Conservation (phyloP, 2,888 invertebrate species). For the Ditylenchus weischeri region DNA sequence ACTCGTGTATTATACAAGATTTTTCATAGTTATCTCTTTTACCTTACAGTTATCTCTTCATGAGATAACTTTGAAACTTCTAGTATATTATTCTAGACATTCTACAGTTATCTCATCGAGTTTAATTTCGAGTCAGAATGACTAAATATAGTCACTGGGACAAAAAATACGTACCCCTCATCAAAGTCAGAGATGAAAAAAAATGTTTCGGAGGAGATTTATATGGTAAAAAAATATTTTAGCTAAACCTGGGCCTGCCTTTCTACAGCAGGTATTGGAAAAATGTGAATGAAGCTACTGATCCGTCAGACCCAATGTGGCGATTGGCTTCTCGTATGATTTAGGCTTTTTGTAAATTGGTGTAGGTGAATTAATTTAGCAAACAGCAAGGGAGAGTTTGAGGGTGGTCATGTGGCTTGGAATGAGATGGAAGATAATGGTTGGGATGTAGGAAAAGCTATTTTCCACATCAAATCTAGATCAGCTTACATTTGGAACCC, state of each 20-base stretch:
- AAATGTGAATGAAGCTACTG: conserved; percentile 53
- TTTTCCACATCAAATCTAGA: conserved; percentile 47
- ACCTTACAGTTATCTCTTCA: too few relatives aligned
- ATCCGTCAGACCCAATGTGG: conserved; percentile 56
- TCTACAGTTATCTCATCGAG: too few relatives aligned
- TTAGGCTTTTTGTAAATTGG: too few relatives aligned
- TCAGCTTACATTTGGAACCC: conserved; percentile 49
- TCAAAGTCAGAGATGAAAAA: too few relatives aligned
- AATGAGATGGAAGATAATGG: conserved; percentile 36
- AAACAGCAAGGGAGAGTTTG: conserved; percentile 38
- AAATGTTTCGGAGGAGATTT: too few relatives aligned
- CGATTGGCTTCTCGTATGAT: conserved; percentile 38
- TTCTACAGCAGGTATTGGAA: conserved; percentile 57
- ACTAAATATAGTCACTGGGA: too few relatives aligned
- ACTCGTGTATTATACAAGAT: too few relatives aligned
- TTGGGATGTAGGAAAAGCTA: conserved; percentile 34
- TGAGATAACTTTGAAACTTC: too few relatives aligned
- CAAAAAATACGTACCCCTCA: too few relatives aligned
- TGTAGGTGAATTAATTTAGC: conserved; percentile 1
- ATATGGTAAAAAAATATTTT: neutral
- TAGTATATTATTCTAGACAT: too few relatives aligned
- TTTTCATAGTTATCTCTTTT: too few relatives aligned
- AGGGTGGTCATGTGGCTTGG: conserved; percentile 53
- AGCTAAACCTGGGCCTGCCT: conserved; percentile 56
- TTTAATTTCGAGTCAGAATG: too few relatives aligned